Evolutionary conservation across 2,113 vertebrate species (phyloP).

Genomic region (Brachionichthys hirsutus): DNA sequence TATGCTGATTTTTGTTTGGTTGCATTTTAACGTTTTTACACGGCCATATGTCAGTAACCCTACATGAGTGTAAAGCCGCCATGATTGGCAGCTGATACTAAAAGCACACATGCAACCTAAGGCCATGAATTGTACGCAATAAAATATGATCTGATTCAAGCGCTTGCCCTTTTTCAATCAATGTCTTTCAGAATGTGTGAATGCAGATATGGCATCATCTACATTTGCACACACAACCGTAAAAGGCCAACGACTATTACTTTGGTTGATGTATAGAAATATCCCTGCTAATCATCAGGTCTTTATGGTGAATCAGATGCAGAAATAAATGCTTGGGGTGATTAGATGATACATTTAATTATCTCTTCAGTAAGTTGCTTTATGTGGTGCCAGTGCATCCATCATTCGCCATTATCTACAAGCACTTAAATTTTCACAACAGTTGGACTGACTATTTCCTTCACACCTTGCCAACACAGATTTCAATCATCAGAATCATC

Average conservation of each 20-base stretch:
- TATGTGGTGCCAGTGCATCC: not conserved
- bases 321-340: not conserved
- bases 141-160: no score
- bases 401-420: conserved; percentile 3
- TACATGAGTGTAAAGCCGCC: no score
- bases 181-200: not conserved
- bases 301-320: not conserved
- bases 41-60: no score
- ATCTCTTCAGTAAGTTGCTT: no score
- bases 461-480: conserved; percentile 7
- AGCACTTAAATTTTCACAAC: not conserved
- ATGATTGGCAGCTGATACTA: no score
- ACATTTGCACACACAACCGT: not conserved
- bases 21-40: no score
- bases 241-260: not conserved
- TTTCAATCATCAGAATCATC: not conserved
- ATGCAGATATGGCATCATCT: not conserved
- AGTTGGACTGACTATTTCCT: not conserved
- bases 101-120: no score
- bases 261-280: not conserved
- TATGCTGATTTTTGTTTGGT: no score
- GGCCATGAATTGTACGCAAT: no score
- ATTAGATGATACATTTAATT: not conserved
- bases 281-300: not conserved
- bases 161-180: not conserved